phyloP scores from a whole-genome alignment of 2,113 vertebrate species.

The Pitta sordida region DNA sequence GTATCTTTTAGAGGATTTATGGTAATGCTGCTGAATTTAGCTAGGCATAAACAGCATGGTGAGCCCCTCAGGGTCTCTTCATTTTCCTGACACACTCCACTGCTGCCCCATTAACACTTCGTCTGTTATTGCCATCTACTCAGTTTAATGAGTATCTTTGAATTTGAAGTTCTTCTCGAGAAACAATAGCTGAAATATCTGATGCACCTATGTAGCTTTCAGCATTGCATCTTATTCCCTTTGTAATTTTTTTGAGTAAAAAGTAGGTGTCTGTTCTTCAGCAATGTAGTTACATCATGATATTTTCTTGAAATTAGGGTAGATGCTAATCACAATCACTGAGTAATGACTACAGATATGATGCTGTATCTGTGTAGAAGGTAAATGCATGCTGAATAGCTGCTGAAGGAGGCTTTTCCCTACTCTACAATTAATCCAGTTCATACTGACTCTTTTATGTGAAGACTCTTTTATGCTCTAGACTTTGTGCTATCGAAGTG shows the following conservation, averaged over 20 bases:
- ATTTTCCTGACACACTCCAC: constrained; percentile 77
- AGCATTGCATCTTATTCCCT: neutral
- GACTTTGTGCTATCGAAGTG: neutral
- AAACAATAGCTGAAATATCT: constrained; percentile 54
- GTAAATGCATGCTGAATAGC: neutral
- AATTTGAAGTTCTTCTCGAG: constrained; percentile 57
- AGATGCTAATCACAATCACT: neutral
- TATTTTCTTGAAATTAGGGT: constrained; percentile 3
- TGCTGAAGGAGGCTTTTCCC: neutral
- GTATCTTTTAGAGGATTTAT: constrained; percentile 70
- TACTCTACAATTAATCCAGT: neutral
- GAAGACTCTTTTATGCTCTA: neutral
- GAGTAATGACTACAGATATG: neutral
- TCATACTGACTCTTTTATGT: neutral
- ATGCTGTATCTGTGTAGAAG: neutral
- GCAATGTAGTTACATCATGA: neutral
- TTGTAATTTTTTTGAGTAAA: neutral
- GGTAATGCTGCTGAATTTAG: constrained; percentile 53
- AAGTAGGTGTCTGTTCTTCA: neutral
- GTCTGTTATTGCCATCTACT: constrained; percentile 77
- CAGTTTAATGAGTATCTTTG: constrained; percentile 78
- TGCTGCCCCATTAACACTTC: constrained; percentile 80
- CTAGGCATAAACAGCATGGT: constrained; percentile 69
- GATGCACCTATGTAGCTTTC: constrained; percentile 27
- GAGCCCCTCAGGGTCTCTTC: constrained; percentile 76